Evolutionary conservation across 1,140 invertebrate species (phyloP).

Genomic region (Anoplolepis gracilipes): DNA sequence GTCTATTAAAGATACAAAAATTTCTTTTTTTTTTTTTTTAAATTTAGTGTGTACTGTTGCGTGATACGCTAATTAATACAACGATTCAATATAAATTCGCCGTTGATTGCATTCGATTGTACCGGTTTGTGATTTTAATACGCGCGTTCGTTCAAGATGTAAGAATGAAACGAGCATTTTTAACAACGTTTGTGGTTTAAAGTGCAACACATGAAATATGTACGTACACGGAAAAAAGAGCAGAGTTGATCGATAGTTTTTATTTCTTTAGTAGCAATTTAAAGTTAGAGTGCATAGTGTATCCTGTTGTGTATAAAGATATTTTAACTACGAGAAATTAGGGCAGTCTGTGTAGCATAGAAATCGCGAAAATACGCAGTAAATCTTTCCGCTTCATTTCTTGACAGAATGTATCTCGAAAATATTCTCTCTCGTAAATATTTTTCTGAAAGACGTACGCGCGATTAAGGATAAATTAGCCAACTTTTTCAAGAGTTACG

Average conservation of each 20-base stretch:
- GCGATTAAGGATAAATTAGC: conserved; percentile 34
- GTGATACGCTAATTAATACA: not conserved
- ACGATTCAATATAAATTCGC: not conserved
- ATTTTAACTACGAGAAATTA: not conserved
- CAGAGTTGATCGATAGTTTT: not conserved
- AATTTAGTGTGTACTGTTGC: not conserved
- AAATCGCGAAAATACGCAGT: not conserved
- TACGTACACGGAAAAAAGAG: not conserved
- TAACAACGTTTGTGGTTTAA: not conserved
- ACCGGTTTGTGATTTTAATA: not conserved
- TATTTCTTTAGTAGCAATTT: not conserved
- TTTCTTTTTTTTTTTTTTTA: not conserved
- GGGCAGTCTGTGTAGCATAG: not conserved
- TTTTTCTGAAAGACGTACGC: not conserved
- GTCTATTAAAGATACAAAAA: not conserved
- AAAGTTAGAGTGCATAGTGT: not conserved
- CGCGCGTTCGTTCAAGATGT: not conserved
- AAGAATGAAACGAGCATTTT: not conserved
- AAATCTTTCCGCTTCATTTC: not conserved
- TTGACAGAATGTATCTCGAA: conserved; percentile 2
- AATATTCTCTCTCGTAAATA: not conserved
- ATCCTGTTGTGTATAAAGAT: not conserved
- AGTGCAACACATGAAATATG: not conserved
- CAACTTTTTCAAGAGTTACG: conserved; percentile 39
- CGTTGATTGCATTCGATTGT: not conserved